A percentile compares a stretch with the other conserved stretches of the same genome.
Evolutionary conservation across 2,113 vertebrate genomes (phyloP).

Genomic region (Sapajus apella): DNA sequence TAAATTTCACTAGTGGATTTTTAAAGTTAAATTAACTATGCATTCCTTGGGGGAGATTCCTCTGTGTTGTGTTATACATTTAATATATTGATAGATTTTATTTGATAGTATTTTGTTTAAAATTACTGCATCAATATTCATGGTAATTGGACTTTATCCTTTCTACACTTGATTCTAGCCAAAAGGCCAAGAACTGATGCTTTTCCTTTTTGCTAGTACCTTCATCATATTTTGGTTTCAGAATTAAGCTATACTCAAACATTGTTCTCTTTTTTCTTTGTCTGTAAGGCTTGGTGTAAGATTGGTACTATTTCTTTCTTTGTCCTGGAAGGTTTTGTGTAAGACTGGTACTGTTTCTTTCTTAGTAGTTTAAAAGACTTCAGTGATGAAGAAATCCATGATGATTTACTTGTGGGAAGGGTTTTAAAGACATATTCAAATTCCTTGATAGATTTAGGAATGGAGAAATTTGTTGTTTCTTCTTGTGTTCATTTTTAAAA

Average conservation of each 20-base stretch:
- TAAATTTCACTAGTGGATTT: not conserved
- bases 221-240: not conserved
- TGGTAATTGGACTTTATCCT: not conserved
- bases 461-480: not conserved
- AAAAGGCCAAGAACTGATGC: not conserved
- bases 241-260: not conserved
- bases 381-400: not conserved
- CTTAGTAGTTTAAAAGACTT: not conserved
- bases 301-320: not conserved
- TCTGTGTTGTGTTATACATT: not conserved
- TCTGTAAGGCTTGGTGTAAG: not conserved
- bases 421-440: not conserved
- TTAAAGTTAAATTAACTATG: not conserved
- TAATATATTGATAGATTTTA: not conserved
- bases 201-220: not conserved
- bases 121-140: not conserved
- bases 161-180: not conserved
- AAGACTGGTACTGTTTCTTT: not conserved
- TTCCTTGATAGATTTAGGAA: not conserved
- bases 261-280: not conserved
- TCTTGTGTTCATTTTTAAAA: not conserved
- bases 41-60: not conserved
- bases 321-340: not conserved
- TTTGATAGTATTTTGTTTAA: slow-evolving; percentile 18
- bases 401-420: not conserved